Conservation (phyloP, 2,888 invertebrate genomes). For the Saturnia pavonia region DNA sequence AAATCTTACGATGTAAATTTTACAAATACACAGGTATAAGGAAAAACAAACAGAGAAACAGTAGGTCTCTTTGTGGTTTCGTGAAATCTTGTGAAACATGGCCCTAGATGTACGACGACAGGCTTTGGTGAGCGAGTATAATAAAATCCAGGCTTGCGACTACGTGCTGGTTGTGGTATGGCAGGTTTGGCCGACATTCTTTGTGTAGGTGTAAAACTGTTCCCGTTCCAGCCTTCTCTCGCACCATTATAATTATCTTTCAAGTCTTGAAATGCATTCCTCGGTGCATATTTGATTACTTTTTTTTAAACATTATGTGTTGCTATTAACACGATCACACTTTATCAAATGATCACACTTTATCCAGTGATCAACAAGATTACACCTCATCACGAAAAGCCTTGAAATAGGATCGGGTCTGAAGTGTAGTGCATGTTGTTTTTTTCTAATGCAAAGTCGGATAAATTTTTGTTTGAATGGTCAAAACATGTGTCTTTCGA, state of each 20-base stretch:
- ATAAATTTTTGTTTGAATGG: not conserved
- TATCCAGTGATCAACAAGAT: not conserved
- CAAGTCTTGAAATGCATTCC: slow-evolving; percentile 18
- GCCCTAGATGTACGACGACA: not conserved
- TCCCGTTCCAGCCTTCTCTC: slow-evolving; percentile 37
- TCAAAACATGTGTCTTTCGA: not conserved
- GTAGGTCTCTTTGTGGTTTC: not conserved
- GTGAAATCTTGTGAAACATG: not conserved
- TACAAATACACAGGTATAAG: not conserved
- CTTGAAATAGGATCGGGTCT: not conserved
- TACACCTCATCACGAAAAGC: not conserved
- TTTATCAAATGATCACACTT: not conserved
- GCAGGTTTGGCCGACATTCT: slow-evolving; percentile 15
- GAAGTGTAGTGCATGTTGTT: not conserved
- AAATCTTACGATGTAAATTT: not conserved
- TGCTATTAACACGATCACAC: not conserved
- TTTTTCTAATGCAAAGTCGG: not conserved
- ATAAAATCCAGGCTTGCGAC: slow-evolving; percentile 3
- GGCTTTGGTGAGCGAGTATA: not conserved
- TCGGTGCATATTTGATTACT: not conserved
- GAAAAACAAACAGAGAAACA: not conserved
- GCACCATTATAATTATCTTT: slow-evolving; percentile 44
- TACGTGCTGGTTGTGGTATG: not conserved
- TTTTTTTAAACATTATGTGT: not conserved
- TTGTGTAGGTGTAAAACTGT: slow-evolving; percentile 40